Percentiles rank a stretch among this genome's conserved stretches.
phyloP scores from a whole-genome alignment of 2,113 vertebrate genomes.

The Philantomba maxwellii region DNA sequence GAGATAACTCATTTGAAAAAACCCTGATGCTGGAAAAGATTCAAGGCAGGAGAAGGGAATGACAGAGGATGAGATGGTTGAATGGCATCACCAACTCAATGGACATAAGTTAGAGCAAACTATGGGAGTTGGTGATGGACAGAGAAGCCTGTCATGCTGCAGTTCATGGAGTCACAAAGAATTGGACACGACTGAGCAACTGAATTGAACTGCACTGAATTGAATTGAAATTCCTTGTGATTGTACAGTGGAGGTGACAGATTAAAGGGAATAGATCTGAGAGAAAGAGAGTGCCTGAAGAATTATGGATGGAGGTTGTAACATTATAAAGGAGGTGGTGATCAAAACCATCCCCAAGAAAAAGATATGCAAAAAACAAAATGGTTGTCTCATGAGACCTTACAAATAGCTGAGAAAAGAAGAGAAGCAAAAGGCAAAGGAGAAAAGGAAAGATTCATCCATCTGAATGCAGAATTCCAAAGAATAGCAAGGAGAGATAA shows the following conservation, averaged over 20 bases:
- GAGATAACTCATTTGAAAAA: not conserved
- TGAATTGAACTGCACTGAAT: not conserved
- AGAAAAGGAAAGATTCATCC: not conserved
- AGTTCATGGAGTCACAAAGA: not conserved
- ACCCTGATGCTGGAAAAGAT: not conserved
- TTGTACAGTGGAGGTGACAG: not conserved
- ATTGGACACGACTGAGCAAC: not conserved
- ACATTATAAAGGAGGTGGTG: not conserved
- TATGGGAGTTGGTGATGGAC: not conserved
- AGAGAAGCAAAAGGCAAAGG: not conserved
- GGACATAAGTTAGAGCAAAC: not conserved
- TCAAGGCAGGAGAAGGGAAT: not conserved
- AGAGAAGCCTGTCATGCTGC: not conserved
- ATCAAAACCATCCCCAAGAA: not conserved
- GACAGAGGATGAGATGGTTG: not conserved
- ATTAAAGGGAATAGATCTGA: not conserved
- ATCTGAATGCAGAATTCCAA: not conserved
- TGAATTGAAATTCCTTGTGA: not conserved
- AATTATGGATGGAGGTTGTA: not conserved
- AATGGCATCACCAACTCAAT: not conserved
- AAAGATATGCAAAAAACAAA: not conserved
- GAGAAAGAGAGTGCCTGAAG: not conserved
- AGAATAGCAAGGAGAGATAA: not conserved
- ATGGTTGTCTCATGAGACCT: not conserved
- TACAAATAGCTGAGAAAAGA: not conserved